These are phyloP conservation scores for Idris sp. DNA, from an alignment of 1,140 invertebrate genomes.

Conservation along the genomic window DNA sequence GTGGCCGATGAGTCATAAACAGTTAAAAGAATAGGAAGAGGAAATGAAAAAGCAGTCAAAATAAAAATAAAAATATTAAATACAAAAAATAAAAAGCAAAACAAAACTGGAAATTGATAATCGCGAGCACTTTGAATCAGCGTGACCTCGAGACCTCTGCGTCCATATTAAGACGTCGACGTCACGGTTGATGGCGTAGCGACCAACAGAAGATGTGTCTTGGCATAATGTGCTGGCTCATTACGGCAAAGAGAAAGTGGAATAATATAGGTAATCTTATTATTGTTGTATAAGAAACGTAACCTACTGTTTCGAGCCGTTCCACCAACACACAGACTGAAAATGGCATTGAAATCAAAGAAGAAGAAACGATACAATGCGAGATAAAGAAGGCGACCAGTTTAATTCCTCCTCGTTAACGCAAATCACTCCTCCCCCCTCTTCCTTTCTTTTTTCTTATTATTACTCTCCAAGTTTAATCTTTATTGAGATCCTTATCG, in stretches of 20 bases:
- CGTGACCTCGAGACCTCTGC: slow-evolving; percentile 48
- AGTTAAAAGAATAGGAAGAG: slow-evolving; percentile 48
- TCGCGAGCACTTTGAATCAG: slow-evolving; percentile 45
- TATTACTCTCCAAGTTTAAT: slow-evolving; percentile 15
- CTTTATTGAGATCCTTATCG: slow-evolving; percentile 32
- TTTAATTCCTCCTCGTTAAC: slow-evolving; percentile 52
- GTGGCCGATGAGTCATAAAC: slow-evolving; percentile 41
- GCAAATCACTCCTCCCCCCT: slow-evolving; percentile 36
- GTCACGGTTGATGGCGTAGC: slow-evolving; percentile 44
- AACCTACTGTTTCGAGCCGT: slow-evolving; percentile 49
- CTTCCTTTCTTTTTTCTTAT: no score
- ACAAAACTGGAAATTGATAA: slow-evolving; percentile 55
- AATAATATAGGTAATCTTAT: slow-evolving; percentile 64
- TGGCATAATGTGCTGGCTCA: slow-evolving; percentile 60
- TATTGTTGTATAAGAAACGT: slow-evolving; percentile 62
- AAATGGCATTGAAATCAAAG: slow-evolving; percentile 51
- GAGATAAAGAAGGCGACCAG: slow-evolving; percentile 16
- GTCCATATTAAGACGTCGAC: slow-evolving; percentile 55
- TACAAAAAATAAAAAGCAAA: no score
- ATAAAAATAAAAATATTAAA: no score
- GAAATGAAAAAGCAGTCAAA: slow-evolving; percentile 39
- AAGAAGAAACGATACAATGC: slow-evolving; percentile 38
- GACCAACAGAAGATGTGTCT: slow-evolving; percentile 45
- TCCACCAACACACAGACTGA: slow-evolving; percentile 33
- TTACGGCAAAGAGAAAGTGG: slow-evolving; percentile 62